These are phyloP conservation scores for Morus bassanus DNA, from an alignment of 2,797 vertebrate genomes.

Conservation along the genomic window DNA sequence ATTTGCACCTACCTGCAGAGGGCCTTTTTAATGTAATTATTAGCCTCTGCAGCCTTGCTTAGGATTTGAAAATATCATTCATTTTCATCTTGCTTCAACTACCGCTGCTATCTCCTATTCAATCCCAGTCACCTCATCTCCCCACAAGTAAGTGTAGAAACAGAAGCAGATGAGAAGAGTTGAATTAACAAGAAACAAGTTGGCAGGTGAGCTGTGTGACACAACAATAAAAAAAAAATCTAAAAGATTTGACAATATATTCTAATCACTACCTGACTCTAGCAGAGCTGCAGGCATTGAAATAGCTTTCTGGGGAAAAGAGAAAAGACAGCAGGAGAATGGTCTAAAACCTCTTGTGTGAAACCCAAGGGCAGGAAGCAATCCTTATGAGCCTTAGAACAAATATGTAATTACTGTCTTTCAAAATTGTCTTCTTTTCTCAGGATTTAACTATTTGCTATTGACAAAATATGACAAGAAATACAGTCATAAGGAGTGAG, in stretches of 20 bases:
- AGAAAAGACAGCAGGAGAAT: slow-evolving; percentile 52
- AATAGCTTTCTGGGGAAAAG: slow-evolving; percentile 68
- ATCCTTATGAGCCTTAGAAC: not conserved
- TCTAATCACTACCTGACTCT: slow-evolving; percentile 82
- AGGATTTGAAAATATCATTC: slow-evolving; percentile 81
- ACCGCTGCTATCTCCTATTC: slow-evolving; percentile 71
- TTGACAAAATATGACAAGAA: slow-evolving; percentile 48
- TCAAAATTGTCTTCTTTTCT: slow-evolving; percentile 11
- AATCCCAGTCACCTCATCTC: slow-evolving; percentile 72
- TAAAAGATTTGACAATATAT: slow-evolving; percentile 79
- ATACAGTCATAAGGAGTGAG: slow-evolving; percentile 31
- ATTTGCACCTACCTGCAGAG: slow-evolving; percentile 85
- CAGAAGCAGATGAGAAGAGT: slow-evolving; percentile 66
- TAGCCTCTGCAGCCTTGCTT: slow-evolving; percentile 78
- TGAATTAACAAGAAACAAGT: slow-evolving; percentile 80
- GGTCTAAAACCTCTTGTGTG: not conserved
- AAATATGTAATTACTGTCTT: slow-evolving; percentile 40
- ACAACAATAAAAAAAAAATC: slow-evolving; percentile 57
- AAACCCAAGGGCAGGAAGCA: slow-evolving; percentile 32
- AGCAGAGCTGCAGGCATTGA: slow-evolving; percentile 64
- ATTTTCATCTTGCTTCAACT: slow-evolving; percentile 80
- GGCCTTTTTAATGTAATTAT: slow-evolving; percentile 86
- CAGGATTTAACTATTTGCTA: slow-evolving; percentile 18
- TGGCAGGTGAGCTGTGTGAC: slow-evolving; percentile 81
- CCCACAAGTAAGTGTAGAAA: slow-evolving; percentile 72